Evolutionary conservation across 2,113 vertebrate genomes (phyloP).

Genomic region (Prunella himalayana): DNA sequence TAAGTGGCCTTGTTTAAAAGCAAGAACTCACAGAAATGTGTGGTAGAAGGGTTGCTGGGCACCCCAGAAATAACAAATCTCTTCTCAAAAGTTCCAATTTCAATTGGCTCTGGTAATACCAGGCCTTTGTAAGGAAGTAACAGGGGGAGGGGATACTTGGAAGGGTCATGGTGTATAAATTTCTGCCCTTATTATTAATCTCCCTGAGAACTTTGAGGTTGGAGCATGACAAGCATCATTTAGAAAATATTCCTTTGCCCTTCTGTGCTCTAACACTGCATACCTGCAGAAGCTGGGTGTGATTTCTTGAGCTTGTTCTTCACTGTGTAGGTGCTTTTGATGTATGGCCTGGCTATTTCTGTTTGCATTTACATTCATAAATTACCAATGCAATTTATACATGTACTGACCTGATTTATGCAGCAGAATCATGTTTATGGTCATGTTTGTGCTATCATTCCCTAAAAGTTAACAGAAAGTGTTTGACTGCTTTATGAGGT

Average conservation of each 20-base stretch:
- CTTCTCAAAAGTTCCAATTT: neutral
- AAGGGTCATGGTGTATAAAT: neutral
- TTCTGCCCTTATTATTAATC: neutral
- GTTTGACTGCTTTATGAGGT: slow-evolving; percentile 50
- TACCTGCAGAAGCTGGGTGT: neutral
- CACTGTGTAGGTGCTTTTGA: neutral
- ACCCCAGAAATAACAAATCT: neutral
- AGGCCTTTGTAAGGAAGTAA: neutral
- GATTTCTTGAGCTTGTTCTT: neutral
- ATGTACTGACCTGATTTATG: neutral
- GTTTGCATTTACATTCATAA: slow-evolving; percentile 22
- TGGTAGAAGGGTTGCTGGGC: neutral
- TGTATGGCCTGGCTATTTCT: slow-evolving; percentile 19
- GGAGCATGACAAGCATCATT: neutral
- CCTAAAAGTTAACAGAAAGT: slow-evolving; percentile 41
- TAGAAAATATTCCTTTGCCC: neutral
- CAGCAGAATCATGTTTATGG: slow-evolving; percentile 32
- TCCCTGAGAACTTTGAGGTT: neutral
- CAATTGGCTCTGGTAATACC: neutral
- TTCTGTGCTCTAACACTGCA: neutral
- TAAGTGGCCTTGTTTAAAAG: neutral
- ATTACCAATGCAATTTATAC: slow-evolving; percentile 23
- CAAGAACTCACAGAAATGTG: neutral
- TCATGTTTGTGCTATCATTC: slow-evolving; percentile 15
- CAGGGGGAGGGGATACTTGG: neutral